These are phyloP conservation scores for Coenonympha glycerion DNA, from an alignment of 2,888 invertebrate genomes.

Conservation along the genomic window DNA sequence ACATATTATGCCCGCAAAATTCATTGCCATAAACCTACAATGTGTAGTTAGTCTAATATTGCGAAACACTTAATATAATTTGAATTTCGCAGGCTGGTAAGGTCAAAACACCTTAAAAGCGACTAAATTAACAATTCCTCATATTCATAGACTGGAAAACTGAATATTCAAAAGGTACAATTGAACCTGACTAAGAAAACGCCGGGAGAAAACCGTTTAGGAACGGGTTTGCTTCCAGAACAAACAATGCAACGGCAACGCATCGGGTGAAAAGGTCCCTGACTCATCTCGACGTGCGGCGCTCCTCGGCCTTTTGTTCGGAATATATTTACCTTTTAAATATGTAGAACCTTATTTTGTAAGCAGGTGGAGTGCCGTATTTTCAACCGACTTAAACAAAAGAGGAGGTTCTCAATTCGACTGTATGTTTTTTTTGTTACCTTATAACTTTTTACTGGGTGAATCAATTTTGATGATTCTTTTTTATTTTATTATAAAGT, in stretches of 20 bases:
- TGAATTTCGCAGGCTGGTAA: too few relatives aligned
- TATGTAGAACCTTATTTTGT: constrained; percentile 20
- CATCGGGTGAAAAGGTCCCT: constrained; percentile 60
- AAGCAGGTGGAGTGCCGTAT: constrained; percentile 20
- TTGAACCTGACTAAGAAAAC: constrained; percentile 45
- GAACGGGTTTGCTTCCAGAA: constrained; percentile 57
- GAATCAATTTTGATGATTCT: too few relatives aligned
- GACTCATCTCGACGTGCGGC: constrained; percentile 57
- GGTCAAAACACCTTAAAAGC: too few relatives aligned
- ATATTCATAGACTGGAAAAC: constrained; percentile 7
- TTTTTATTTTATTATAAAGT: too few relatives aligned
- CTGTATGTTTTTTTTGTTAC: too few relatives aligned
- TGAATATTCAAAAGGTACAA: constrained; percentile 48
- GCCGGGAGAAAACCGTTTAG: constrained; percentile 50
- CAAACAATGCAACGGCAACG: constrained; percentile 60
- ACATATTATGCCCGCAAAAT: too few relatives aligned
- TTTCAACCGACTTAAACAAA: too few relatives aligned
- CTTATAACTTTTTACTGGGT: too few relatives aligned
- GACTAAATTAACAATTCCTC: not conserved
- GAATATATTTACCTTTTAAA: constrained; percentile 63
- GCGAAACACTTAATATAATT: too few relatives aligned
- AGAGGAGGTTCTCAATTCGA: too few relatives aligned
- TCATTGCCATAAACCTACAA: too few relatives aligned
- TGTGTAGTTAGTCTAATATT: too few relatives aligned
- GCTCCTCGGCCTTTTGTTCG: constrained; percentile 52